These are phyloP conservation scores for Pomatostomus ruficeps DNA, from an alignment of 2,113 vertebrate genomes.

Conservation along the genomic window DNA sequence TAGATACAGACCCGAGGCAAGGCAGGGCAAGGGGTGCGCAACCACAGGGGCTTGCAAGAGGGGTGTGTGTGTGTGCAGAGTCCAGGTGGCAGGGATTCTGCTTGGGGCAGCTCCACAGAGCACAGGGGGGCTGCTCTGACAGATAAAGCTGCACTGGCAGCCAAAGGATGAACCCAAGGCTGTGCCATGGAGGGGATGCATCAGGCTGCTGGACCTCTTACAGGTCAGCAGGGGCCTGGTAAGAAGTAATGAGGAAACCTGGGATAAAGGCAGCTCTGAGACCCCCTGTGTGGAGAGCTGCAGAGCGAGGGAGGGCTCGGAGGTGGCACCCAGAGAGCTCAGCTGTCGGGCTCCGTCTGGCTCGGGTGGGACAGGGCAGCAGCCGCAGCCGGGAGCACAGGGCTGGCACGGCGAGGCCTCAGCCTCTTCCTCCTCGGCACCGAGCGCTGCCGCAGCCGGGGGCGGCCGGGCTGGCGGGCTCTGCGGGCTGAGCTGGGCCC, in stretches of 20 bases:
- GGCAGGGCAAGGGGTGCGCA: too few relatives aligned
- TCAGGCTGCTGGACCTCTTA: rapidly evolving
- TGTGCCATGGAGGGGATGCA: not conserved
- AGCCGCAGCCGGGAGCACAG: not conserved
- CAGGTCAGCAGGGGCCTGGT: rapidly evolving
- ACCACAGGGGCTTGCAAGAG: rapidly evolving
- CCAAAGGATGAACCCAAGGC: rapidly evolving
- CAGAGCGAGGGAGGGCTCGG: too few relatives aligned
- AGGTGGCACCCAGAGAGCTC: rapidly evolving
- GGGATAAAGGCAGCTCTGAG: rapidly evolving
- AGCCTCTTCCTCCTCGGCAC: not conserved
- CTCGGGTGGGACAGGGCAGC: not conserved
- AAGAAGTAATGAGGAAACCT: rapidly evolving
- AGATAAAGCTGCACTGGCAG: too few relatives aligned
- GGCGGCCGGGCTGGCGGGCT: not conserved
- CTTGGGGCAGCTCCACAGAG: not conserved
- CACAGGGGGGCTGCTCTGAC: rapidly evolving
- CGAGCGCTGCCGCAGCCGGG: not conserved
- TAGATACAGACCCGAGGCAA: not conserved
- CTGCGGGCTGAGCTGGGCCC: not conserved
- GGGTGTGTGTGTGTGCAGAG: rapidly evolving
- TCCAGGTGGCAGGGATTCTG: too few relatives aligned
- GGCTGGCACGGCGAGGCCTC: not conserved
- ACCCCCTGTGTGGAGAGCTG: rapidly evolving
- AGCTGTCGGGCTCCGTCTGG: rapidly evolving